Percentiles rank a stretch among this genome's conserved stretches.
These are phyloP conservation scores for Clanis bilineata DNA, from an alignment of 2,888 invertebrate species.

Conservation along the genomic window DNA sequence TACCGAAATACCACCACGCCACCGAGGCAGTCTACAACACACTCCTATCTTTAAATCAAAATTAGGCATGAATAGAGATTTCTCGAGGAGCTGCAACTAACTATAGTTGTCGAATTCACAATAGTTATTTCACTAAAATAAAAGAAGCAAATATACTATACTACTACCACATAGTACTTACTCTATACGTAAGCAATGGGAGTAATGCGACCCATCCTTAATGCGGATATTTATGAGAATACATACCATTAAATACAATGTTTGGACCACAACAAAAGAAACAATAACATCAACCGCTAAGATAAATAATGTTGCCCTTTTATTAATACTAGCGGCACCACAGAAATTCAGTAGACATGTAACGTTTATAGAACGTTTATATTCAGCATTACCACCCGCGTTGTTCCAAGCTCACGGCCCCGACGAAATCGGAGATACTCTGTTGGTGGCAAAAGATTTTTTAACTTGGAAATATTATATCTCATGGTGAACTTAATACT, in stretches of 20 bases:
- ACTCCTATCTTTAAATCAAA: too few relatives aligned
- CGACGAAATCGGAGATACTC: conserved; percentile 60
- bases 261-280: conserved; percentile 26
- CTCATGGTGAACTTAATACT: conserved; percentile 22
- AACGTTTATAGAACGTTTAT: conserved; percentile 66
- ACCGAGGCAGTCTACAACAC: too few relatives aligned
- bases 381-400: conserved; percentile 73
- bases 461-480: conserved; percentile 37
- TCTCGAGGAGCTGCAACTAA: too few relatives aligned
- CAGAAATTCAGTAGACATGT: conserved; percentile 47
- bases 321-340: conserved; percentile 34
- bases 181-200: too few relatives aligned
- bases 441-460: conserved; percentile 29
- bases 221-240: neutral
- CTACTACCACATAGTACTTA: too few relatives aligned
- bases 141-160: too few relatives aligned
- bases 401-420: conserved; percentile 51
- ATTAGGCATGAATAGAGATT: too few relatives aligned
- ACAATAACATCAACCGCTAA: conserved; percentile 22
- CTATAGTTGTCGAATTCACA: too few relatives aligned
- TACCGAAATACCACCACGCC: too few relatives aligned
- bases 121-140: too few relatives aligned
- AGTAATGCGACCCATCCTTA: neutral
- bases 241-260: conserved; percentile 25
- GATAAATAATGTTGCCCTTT: conserved; percentile 20